Evolutionary conservation across 2,888 invertebrate species (phyloP), one percentile per base, ranked within the genome.

Genomic region (Heliconius cydno): DNA sequence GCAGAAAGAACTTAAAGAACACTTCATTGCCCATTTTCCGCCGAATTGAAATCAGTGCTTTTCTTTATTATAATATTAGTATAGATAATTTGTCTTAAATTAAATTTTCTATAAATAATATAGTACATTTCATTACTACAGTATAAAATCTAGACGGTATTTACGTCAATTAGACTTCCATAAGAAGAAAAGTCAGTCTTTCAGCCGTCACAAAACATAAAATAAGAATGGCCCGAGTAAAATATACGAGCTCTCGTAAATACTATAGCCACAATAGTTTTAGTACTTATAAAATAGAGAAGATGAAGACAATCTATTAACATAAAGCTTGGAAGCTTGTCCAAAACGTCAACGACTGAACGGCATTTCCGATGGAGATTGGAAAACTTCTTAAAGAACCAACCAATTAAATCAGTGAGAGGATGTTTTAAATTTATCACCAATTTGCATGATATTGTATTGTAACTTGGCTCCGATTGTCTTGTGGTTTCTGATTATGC

Each of bases 301-400:
- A 65, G 10, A 68, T 38, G 67, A 38, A 68, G 57, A 57, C 57
- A 34, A 73, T 60, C n/a, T 60, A 60, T 73, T 60, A 73, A 60
- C 57, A 73, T 73, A 73, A 60, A 57, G n/a, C 73, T n/a, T 60
- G 30, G 25, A 38, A 28, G 28, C 28, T 28, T 28, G 52, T 63
- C 74, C 41, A 10, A 75, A 75, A 70, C 63, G 60, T 74, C 60
- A 68, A 78, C 67, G 75, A 78, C n/a, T 28, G 28, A 28, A 65
- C 28, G 76, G 79, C 86, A 89, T 89, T 89, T 85, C 86, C 86
- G 86, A 89, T 90, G 90, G 86, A 91, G 90, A 92, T 92, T 92
- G 92, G 89, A 90, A 92, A 92, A 92, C 85, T 92, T 86, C 86
- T 75, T 75, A 87, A 89, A 90, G 90, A 91, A 89, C 90, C 91